phyloP scores from a whole-genome alignment of 2,113 vertebrate species.

The Chaenocephalus aceratus region DNA sequence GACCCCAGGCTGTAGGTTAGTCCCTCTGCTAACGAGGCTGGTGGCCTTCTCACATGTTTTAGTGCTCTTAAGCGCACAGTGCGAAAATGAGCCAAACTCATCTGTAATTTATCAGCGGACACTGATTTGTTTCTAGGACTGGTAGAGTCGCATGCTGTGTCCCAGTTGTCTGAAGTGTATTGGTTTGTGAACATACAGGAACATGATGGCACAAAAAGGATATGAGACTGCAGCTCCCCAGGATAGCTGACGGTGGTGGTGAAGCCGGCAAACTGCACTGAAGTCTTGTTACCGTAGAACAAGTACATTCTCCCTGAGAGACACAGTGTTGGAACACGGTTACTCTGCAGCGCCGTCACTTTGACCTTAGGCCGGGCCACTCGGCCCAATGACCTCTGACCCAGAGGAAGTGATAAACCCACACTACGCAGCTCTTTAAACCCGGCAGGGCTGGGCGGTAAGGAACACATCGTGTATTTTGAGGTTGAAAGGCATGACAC shows the following conservation, averaged over 20 bases:
- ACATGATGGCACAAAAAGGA: slow-evolving; percentile 75
- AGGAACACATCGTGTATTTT: background rate
- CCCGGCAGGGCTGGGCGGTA: background rate
- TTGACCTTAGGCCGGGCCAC: background rate
- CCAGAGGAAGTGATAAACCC: background rate
- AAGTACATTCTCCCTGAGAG: slow-evolving; percentile 92
- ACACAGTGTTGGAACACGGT: slow-evolving; percentile 15
- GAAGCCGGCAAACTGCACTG: slow-evolving; percentile 93
- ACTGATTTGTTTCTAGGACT: too few species aligned
- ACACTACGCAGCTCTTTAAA: background rate
- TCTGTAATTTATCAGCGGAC: too few species aligned
- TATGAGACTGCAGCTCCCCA: slow-evolving; percentile 92
- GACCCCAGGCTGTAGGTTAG: too few species aligned
- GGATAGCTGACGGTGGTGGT: slow-evolving; percentile 88
- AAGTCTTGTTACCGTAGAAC: slow-evolving; percentile 96
- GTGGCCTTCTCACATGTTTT: too few species aligned
- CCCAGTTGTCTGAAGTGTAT: background rate
- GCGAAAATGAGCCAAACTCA: too few species aligned
- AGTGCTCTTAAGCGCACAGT: too few species aligned
- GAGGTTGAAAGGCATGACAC: background rate
- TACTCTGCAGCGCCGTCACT: background rate
- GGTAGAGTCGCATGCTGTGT: background rate
- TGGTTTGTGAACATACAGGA: background rate
- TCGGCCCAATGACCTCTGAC: background rate
- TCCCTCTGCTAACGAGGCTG: too few species aligned